These are phyloP conservation scores for Limnodromus scolopaceus DNA, from an alignment of 2,797 vertebrate genomes.

Conservation along the genomic window DNA sequence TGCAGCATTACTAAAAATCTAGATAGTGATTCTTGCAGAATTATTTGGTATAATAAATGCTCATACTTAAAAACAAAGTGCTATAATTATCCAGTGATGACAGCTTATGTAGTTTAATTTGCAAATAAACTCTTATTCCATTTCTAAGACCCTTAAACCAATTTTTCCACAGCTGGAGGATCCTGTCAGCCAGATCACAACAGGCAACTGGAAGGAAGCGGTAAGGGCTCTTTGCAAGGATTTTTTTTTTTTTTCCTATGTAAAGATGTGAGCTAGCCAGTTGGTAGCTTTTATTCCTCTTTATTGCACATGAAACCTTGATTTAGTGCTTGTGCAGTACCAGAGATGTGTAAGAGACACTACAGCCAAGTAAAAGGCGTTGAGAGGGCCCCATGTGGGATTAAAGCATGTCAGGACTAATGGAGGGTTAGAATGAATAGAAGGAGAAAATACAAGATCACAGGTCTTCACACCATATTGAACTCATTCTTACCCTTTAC, in stretches of 20 bases:
- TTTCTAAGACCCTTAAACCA: slow-evolving; percentile 7
- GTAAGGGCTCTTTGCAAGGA: background rate
- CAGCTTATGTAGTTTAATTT: background rate
- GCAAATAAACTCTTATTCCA: background rate
- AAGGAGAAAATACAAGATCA: background rate
- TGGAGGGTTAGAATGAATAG: background rate
- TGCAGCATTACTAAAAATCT: background rate
- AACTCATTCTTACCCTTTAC: background rate
- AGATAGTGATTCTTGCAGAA: background rate
- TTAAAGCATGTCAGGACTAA: background rate
- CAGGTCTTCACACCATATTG: background rate
- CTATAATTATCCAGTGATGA: background rate
- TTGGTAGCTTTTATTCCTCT: background rate
- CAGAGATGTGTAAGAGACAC: background rate
- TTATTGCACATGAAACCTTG: background rate
- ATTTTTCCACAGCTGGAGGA: background rate
- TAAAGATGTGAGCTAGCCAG: background rate
- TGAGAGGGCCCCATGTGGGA: background rate
- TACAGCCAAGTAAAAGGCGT: background rate
- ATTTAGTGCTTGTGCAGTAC: background rate
- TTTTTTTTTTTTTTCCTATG: background rate
- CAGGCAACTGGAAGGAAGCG: background rate
- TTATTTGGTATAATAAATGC: background rate
- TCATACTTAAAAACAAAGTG: background rate
- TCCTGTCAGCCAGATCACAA: slow-evolving; percentile 4